Evolutionary conservation across 1,140 invertebrate genomes (phyloP).

Genomic region (Zaprionus nigranus): DNA sequence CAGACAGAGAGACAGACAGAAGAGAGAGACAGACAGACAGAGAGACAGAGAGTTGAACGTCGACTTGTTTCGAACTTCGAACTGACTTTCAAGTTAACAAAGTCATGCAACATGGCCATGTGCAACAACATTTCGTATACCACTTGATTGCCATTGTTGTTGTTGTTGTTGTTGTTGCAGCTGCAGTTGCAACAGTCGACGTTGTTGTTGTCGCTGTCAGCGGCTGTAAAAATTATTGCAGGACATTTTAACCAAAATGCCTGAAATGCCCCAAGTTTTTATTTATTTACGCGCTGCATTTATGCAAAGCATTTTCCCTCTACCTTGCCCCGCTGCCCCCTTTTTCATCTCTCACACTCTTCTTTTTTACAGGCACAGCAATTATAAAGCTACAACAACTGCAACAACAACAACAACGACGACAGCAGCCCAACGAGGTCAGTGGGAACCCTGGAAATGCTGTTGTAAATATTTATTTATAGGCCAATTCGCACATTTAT

Average conservation of each 20-base stretch:
- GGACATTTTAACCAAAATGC: conserved; percentile 69
- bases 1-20: conserved; percentile 15
- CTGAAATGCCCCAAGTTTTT: conserved; percentile 43
- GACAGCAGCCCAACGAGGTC: conserved; percentile 38
- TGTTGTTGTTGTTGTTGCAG: conserved; percentile 6
- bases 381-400: conserved; percentile 31
- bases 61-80: conserved; percentile 67
- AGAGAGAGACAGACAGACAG: conserved; percentile 31
- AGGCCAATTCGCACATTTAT: conserved; percentile 18
- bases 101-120: conserved; percentile 79
- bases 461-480: conserved; percentile 56
- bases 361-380: conserved; percentile 18
- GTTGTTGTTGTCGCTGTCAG: conserved; percentile 49
- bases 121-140: conserved; percentile 39
- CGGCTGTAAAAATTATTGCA: conserved; percentile 72
- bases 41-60: conserved; percentile 18
- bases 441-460: conserved; percentile 23
- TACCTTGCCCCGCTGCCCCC: neutral
- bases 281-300: conserved; percentile 53
- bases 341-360: neutral
- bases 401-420: conserved; percentile 17
- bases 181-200: neutral
- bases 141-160: conserved; percentile 43
- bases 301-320: conserved; percentile 38
- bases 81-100: conserved; percentile 76